These are phyloP conservation scores for Acanthisitta chloris DNA, from an alignment of 2,113 vertebrate genomes.

Conservation along the genomic window DNA sequence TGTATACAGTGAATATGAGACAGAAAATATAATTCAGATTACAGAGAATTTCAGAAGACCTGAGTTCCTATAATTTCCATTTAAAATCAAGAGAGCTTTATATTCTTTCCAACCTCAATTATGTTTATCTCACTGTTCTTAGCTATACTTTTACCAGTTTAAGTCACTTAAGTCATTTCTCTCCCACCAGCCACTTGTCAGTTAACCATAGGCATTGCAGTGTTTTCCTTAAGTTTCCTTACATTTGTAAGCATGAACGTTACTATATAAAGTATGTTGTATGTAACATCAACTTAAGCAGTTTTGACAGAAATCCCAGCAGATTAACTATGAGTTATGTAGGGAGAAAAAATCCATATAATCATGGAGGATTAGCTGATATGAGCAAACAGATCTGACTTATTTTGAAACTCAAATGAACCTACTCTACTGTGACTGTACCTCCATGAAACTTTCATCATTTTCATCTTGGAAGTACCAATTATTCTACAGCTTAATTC, in stretches of 20 bases:
- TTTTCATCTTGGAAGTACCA: neutral
- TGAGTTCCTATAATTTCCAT: neutral
- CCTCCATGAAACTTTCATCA: neutral
- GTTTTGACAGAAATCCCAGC: neutral
- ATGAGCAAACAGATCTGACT: neutral
- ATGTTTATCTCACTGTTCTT: neutral
- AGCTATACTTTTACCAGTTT: neutral
- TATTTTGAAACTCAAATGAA: neutral
- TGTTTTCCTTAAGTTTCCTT: neutral
- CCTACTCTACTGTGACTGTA: neutral
- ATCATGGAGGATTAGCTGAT: neutral
- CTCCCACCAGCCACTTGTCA: neutral
- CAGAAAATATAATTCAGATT: neutral
- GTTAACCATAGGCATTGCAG: neutral
- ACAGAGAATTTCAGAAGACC: neutral
- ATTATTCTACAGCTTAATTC: neutral
- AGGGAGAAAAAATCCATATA: neutral
- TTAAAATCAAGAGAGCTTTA: neutral
- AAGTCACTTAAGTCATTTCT: neutral
- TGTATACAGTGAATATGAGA: neutral
- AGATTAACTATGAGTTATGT: neutral
- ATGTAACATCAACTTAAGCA: neutral
- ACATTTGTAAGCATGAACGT: neutral
- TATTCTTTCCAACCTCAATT: neutral
- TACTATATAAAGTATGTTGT: neutral